Percentiles rank a stretch among this genome's conserved stretches.
Conservation (phyloP, 2,113 vertebrate genomes). For the Neofelis nebulosa region DNA sequence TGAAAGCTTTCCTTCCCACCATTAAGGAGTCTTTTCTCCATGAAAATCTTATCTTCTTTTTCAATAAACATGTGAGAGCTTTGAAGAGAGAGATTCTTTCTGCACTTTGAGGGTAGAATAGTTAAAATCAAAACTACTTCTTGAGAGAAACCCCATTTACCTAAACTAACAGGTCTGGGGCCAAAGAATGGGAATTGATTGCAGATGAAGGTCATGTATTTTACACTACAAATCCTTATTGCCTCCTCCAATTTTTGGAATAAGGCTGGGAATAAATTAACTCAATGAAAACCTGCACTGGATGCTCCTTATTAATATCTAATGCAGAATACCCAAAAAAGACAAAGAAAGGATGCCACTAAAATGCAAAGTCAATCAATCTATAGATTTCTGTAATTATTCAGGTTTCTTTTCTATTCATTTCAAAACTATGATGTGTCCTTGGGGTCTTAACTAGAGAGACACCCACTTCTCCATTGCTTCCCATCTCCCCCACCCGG, state of each 20-base stretch:
- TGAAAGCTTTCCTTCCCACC: conserved; percentile 1
- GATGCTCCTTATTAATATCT: conserved; percentile 39
- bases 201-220: conserved; percentile 54
- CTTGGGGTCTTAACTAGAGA: background rate
- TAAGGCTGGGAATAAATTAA: conserved; percentile 37
- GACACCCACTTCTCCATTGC: background rate
- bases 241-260: conserved; percentile 23
- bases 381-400: background rate
- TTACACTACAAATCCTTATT: conserved; percentile 60
- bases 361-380: conserved; percentile 30
- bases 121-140: conserved; percentile 59
- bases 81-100: conserved; percentile 75
- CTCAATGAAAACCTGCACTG: conserved; percentile 16
- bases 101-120: conserved; percentile 64
- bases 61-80: conserved; percentile 49
- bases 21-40: conserved; percentile 47
- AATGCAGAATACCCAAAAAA: conserved; percentile 31
- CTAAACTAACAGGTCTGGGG: conserved; percentile 50
- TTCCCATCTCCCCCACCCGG: background rate
- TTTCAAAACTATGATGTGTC: background rate
- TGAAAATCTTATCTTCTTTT: conserved; percentile 62
- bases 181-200: conserved; percentile 70
- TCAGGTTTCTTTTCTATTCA: background rate
- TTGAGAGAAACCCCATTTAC: conserved; percentile 60
- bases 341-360: conserved; percentile 20